Conservation (phyloP, 2,888 invertebrate species). For the Hirtodrosophila cameraria region DNA sequence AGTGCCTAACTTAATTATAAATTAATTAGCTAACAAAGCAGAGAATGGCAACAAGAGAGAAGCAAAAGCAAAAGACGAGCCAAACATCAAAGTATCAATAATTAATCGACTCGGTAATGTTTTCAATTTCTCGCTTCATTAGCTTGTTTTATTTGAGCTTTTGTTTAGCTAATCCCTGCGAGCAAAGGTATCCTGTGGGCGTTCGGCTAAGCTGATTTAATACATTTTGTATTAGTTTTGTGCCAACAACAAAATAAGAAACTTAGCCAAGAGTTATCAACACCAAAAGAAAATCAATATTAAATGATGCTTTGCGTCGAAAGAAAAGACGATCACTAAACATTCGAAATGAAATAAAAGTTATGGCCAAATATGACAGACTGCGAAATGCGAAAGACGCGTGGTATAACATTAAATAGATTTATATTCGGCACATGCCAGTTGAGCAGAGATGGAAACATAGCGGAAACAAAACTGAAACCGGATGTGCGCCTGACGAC, state of each 20-base stretch:
- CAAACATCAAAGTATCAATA: slow-evolving; percentile 77
- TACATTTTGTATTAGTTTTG: slow-evolving; percentile 53
- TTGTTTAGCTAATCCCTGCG: slow-evolving; percentile 43
- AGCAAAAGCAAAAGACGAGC: too few relatives aligned
- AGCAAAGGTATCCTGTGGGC: slow-evolving; percentile 20
- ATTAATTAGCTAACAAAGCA: slow-evolving; percentile 70
- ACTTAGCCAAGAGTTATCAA: background rate
- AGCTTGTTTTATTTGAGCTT: slow-evolving; percentile 60
- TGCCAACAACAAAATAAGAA: background rate
- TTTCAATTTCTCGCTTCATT: slow-evolving; percentile 79
- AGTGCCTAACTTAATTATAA: slow-evolving; percentile 73
- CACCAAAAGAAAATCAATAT: slow-evolving; percentile 38
- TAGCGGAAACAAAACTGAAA: slow-evolving; percentile 76
- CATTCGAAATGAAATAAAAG: slow-evolving; percentile 38
- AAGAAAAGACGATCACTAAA: slow-evolving; percentile 15
- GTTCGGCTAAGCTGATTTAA: slow-evolving; percentile 52
- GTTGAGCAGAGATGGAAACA: slow-evolving; percentile 6
- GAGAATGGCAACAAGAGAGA: slow-evolving; percentile 13
- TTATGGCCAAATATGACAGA: slow-evolving; percentile 35
- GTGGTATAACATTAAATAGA: slow-evolving; percentile 50
- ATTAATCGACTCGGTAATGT: slow-evolving; percentile 77
- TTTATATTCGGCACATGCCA: slow-evolving; percentile 47
- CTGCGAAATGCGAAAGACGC: slow-evolving; percentile 21
- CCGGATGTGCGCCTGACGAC: slow-evolving; percentile 67
- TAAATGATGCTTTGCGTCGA: slow-evolving; percentile 3